Evolutionary conservation across 1,140 invertebrate species (phyloP).

Genomic region (Myzus persicae): DNA sequence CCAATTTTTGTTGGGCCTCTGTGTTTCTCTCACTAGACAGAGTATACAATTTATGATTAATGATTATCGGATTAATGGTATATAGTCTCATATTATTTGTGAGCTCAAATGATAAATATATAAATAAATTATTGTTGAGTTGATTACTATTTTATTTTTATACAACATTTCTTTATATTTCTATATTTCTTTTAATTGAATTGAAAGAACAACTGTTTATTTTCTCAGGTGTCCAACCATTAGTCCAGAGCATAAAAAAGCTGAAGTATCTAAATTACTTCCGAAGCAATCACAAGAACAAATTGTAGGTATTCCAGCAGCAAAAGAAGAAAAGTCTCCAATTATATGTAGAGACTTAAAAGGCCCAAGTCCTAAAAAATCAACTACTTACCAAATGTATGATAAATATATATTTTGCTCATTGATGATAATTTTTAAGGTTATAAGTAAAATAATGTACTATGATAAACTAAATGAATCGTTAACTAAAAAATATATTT

Average conservation of each 20-base stretch:
- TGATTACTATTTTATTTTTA: background rate
- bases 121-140: background rate
- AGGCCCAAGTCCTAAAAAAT: slow-evolving; percentile 24
- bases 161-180: background rate
- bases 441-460: background rate
- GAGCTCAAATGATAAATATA: background rate
- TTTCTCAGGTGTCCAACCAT: background rate
- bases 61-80: no score
- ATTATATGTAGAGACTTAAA: background rate
- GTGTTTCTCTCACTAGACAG: no score
- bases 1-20: no score
- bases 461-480: background rate
- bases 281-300: background rate
- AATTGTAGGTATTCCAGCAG: background rate
- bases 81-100: background rate
- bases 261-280: background rate
- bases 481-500: no score
- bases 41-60: background rate
- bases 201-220: background rate
- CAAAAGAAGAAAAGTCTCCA: slow-evolving; percentile 16
- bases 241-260: no score
- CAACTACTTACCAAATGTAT: background rate
- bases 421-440: background rate
- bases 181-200: background rate
- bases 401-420: background rate